Percentiles rank a stretch among this genome's conserved stretches.
Evolutionary conservation across 2,888 invertebrate species (phyloP).

Genomic region (Drosophila hawaiiensis): DNA sequence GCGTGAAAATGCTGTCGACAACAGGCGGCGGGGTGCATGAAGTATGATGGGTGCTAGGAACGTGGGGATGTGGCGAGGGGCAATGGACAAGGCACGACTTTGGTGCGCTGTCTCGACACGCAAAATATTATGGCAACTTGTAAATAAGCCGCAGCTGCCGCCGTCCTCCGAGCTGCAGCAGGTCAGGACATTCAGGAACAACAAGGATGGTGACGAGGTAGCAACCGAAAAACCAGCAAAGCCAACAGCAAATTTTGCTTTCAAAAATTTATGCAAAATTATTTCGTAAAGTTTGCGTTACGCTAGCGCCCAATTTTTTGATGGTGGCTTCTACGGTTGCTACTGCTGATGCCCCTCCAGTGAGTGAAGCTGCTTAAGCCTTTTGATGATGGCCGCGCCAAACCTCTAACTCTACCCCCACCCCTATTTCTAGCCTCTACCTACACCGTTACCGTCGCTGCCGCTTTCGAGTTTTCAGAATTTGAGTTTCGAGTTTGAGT

Average conservation of each 20-base stretch:
- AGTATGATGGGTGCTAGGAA: neutral
- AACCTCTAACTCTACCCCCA: neutral
- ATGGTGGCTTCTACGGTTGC: slow-evolving; percentile 24
- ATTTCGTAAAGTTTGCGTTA: slow-evolving; percentile 77
- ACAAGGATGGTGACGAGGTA: slow-evolving; percentile 23
- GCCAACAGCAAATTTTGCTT: slow-evolving; percentile 76
- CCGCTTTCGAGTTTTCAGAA: slow-evolving; percentile 37
- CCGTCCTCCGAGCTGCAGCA: slow-evolving; percentile 35
- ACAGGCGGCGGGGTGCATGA: slow-evolving; percentile 44
- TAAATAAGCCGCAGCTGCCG: slow-evolving; percentile 79
- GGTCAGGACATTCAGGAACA: slow-evolving; percentile 43
- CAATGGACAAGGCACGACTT: slow-evolving; percentile 44
- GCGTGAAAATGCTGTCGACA: slow-evolving; percentile 81
- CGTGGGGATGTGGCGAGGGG: neutral
- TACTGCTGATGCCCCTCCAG: slow-evolving; percentile 26
- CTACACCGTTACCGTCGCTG: neutral
- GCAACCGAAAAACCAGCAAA: slow-evolving; percentile 53
- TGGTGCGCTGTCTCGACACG: slow-evolving; percentile 59
- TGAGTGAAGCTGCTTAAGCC: slow-evolving; percentile 72
- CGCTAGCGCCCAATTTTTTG: slow-evolving; percentile 66
- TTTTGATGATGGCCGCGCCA: slow-evolving; percentile 71
- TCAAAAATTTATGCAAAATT: slow-evolving; percentile 82
- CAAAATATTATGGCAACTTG: slow-evolving; percentile 81
- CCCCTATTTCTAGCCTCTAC: neutral
- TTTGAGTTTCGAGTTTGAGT: slow-evolving; percentile 66